A percentile compares a stretch with the other conserved stretches of the same genome.
Conservation (phyloP, 2,113 vertebrate genomes). For the Heptranchias perlo region DNA sequence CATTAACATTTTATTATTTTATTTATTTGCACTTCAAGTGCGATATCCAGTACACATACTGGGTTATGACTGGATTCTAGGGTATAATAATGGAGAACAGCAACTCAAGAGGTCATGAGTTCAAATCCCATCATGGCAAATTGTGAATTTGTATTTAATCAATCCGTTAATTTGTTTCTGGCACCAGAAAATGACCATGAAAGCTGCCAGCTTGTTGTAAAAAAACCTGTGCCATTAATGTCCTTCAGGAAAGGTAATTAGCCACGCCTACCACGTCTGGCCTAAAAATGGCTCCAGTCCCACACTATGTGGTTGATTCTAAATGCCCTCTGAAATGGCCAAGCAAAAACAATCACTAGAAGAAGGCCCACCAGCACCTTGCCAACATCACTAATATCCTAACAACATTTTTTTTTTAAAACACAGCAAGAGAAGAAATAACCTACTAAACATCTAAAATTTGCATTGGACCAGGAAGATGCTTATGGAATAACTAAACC, state of each 20-base stretch:
- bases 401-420: too few species aligned
- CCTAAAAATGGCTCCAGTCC: neutral
- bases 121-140: neutral
- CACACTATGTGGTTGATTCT: neutral
- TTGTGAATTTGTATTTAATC: neutral
- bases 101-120: neutral
- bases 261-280: neutral
- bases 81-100: neutral
- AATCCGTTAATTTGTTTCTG: neutral
- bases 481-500: too few species aligned
- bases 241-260: neutral
- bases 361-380: too few species aligned
- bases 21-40: neutral
- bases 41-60: neutral
- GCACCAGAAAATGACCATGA: neutral
- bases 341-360: too few species aligned
- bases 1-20: neutral
- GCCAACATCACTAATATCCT: too few species aligned
- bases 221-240: neutral
- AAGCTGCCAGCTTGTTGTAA: neutral
- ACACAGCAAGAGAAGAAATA: too few species aligned
- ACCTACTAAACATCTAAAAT: too few species aligned
- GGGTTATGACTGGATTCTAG: neutral
- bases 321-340: too few species aligned
- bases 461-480: too few species aligned